Evolutionary conservation across 2,888 invertebrate genomes (phyloP).

Genomic region (Thymelicus acteon): DNA sequence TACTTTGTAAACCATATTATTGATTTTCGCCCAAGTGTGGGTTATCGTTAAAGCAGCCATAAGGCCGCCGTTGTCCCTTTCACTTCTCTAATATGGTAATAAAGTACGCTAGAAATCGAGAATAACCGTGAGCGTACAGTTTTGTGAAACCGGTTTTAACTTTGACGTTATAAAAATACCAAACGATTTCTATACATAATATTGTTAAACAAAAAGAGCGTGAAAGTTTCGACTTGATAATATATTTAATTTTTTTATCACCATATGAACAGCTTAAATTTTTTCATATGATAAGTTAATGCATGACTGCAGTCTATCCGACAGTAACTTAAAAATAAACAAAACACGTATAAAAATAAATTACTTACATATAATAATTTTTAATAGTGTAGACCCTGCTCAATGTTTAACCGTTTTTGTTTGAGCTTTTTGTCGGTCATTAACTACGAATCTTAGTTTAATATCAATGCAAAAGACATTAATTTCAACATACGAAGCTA

Average conservation of each 20-base stretch:
- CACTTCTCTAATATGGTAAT: constrained; percentile 48
- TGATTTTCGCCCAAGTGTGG: constrained; percentile 27
- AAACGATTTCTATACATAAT: neutral
- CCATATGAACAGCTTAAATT: too few species aligned
- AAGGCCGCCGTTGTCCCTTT: constrained; percentile 49
- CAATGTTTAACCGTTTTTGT: neutral
- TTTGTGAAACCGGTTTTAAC: constrained; percentile 29
- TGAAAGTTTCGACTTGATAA: neutral
- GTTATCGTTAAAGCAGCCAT: constrained; percentile 35
- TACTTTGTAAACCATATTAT: constrained; percentile 14
- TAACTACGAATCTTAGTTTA: neutral
- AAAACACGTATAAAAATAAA: too few species aligned
- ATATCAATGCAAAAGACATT: neutral
- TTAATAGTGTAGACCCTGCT: neutral
- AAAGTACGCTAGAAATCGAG: constrained; percentile 47
- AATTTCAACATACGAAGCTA: neutral
- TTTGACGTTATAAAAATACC: constrained; percentile 30
- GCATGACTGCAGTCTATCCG: too few species aligned
- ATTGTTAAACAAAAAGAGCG: neutral
- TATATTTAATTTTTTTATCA: too few species aligned
- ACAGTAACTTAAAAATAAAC: too few species aligned
- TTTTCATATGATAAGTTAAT: too few species aligned
- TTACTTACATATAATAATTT: neutral
- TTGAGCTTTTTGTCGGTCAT: neutral
- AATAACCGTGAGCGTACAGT: constrained; percentile 38